Evolutionary conservation across 2,113 vertebrate genomes (phyloP).

Genomic region (Plestiodon gilberti): DNA sequence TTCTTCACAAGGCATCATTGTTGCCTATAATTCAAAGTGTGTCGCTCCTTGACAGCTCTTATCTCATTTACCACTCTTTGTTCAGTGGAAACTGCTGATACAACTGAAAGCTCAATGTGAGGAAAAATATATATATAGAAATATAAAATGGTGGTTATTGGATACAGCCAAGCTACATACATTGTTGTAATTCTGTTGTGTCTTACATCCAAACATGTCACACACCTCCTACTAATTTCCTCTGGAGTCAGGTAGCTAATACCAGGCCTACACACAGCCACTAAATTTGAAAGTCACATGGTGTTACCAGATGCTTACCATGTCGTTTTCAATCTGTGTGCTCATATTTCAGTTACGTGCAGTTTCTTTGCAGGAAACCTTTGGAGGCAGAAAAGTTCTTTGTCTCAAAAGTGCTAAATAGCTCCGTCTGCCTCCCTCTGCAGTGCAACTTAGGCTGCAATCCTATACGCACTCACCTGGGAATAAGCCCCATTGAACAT

Average conservation of each 20-base stretch:
- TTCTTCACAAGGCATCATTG: neutral
- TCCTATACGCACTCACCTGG: too few relatives aligned
- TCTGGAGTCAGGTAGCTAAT: conserved; percentile 44
- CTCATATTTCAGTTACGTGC: conserved; percentile 33
- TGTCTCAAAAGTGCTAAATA: neutral
- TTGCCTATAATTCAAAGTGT: neutral
- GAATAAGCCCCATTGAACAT: too few relatives aligned
- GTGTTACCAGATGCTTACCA: conserved; percentile 35
- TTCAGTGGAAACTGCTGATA: neutral
- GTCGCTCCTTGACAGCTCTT: neutral
- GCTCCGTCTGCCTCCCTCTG: neutral
- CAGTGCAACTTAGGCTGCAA: neutral
- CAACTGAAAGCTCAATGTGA: neutral
- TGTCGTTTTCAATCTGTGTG: conserved; percentile 4
- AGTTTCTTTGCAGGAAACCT: conserved; percentile 25
- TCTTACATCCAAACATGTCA: conserved; percentile 21
- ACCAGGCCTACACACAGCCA: conserved; percentile 29
- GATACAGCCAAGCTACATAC: conserved; percentile 3
- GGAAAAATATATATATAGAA: conserved; percentile 6
- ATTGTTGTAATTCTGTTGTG: conserved; percentile 36
- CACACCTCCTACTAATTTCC: conserved; percentile 47
- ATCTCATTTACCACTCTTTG: neutral
- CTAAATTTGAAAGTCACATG: conserved; percentile 37
- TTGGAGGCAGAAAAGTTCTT: neutral
- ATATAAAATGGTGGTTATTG: neutral